phyloP scores from a whole-genome alignment of 2,888 invertebrate species.

The Trisateles emortualis region DNA sequence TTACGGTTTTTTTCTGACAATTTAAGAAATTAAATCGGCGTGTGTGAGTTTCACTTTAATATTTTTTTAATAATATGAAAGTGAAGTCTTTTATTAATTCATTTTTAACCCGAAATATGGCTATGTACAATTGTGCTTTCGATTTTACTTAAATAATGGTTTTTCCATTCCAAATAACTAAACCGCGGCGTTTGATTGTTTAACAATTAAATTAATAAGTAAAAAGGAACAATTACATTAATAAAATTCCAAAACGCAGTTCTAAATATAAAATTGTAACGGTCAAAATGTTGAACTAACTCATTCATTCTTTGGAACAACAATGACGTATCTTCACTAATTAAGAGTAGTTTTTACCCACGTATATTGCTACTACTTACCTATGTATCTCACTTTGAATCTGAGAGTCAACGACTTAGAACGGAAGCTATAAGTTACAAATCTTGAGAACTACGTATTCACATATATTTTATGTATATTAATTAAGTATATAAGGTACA shows the following conservation, averaged over 20 bases:
- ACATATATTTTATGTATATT: slow-evolving; percentile 33
- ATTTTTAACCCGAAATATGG: too few species aligned
- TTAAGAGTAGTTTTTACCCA: slow-evolving; percentile 34
- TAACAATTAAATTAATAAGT: too few species aligned
- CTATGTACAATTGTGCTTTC: too few species aligned
- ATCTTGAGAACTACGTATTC: slow-evolving; percentile 37
- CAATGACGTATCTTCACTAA: slow-evolving; percentile 30
- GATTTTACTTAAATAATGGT: neutral
- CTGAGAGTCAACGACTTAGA: slow-evolving; percentile 43
- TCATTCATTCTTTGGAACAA: slow-evolving; percentile 31
- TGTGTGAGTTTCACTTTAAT: slow-evolving; percentile 13
- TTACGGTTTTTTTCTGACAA: slow-evolving; percentile 19
- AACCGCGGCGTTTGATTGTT: too few species aligned
- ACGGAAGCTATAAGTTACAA: slow-evolving; percentile 43
- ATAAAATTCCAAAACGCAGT: neutral
- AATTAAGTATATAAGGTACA: slow-evolving; percentile 35
- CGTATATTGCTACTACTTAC: slow-evolving; percentile 34
- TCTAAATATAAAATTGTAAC: slow-evolving; percentile 12
- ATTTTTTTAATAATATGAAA: too few species aligned
- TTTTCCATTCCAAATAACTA: neutral
- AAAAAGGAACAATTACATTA: neutral
- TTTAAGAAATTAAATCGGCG: slow-evolving; percentile 14
- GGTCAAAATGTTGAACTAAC: slow-evolving; percentile 18
- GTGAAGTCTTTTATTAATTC: too few species aligned
- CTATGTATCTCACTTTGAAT: slow-evolving; percentile 34